phyloP scores from a whole-genome alignment of 1,140 invertebrate species.

The Lamellibrachia luymesi region DNA sequence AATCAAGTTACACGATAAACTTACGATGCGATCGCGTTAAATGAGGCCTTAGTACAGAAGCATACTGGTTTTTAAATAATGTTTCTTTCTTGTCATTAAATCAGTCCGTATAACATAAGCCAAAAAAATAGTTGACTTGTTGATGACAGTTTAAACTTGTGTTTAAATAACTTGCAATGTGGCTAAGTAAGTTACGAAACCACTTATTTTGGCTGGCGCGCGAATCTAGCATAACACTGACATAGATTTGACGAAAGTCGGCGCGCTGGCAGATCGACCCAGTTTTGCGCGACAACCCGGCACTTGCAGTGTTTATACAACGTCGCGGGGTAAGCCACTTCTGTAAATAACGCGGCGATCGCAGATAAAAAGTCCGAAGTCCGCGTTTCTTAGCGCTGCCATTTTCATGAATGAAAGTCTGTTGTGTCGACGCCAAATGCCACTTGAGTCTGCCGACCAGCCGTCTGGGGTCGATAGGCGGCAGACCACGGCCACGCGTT shows the following conservation, averaged over 20 bases:
- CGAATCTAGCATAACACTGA: background rate
- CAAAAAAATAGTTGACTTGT: background rate
- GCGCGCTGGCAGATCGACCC: background rate
- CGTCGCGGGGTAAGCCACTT: background rate
- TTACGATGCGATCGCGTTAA: background rate
- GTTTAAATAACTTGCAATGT: background rate
- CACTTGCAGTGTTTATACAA: background rate
- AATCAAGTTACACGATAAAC: background rate
- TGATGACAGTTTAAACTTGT: background rate
- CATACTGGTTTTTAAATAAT: background rate
- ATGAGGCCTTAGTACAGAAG: background rate
- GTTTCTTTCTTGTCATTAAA: background rate
- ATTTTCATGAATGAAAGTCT: background rate
- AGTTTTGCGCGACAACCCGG: background rate
- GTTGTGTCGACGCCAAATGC: background rate
- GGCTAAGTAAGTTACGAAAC: background rate
- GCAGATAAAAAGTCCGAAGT: background rate
- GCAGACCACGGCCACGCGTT: background rate
- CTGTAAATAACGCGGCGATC: background rate
- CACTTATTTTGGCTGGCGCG: background rate
- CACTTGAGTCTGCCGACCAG: background rate
- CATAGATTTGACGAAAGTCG: background rate
- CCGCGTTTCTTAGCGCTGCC: background rate
- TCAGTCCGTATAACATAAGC: background rate
- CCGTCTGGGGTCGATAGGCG: background rate